phyloP scores from a whole-genome alignment of 1,140 invertebrate species.

The Drosophila malerkotliana region DNA sequence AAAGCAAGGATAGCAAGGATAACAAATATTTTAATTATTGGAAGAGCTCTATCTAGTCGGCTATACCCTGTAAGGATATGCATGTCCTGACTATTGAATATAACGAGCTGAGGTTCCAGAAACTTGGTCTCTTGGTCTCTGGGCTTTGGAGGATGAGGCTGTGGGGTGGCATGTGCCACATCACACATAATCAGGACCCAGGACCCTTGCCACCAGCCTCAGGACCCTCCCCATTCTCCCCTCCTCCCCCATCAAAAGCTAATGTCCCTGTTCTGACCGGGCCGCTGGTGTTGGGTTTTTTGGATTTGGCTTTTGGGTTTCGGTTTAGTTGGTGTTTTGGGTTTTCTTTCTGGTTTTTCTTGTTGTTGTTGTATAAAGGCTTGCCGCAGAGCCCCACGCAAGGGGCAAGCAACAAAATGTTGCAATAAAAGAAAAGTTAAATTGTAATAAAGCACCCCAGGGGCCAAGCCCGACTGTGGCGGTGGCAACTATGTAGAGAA shows the following conservation, averaged over 20 bases:
- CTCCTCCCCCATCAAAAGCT: constrained; percentile 29
- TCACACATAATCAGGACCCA: constrained; percentile 58
- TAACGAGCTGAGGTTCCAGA: constrained; percentile 37
- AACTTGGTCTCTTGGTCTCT: background rate
- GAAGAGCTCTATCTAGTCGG: background rate
- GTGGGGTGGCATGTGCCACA: constrained; percentile 7
- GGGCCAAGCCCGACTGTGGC: constrained; percentile 1
- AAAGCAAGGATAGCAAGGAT: background rate
- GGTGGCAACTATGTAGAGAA: constrained; percentile 29
- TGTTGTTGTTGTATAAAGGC: constrained; percentile 22
- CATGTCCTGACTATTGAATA: constrained; percentile 18
- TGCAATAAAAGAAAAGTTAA: constrained; percentile 82
- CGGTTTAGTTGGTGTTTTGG: constrained; percentile 4
- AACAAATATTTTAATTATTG: too few relatives aligned
- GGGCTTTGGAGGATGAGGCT: background rate
- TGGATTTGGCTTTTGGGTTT: constrained; percentile 28
- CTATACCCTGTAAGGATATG: constrained; percentile 3
- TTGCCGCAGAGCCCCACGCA: constrained; percentile 60
- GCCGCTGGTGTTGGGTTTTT: constrained; percentile 31
- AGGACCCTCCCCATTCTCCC: background rate
- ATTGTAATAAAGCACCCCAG: constrained; percentile 81
- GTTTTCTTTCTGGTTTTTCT: background rate
- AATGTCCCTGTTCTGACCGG: constrained; percentile 32
- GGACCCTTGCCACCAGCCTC: constrained; percentile 15
- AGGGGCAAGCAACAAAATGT: constrained; percentile 47